Percentiles rank a stretch among this genome's conserved stretches.
These are phyloP conservation scores for Tipula helvola DNA, from an alignment of 2,888 invertebrate species.

Conservation along the genomic window DNA sequence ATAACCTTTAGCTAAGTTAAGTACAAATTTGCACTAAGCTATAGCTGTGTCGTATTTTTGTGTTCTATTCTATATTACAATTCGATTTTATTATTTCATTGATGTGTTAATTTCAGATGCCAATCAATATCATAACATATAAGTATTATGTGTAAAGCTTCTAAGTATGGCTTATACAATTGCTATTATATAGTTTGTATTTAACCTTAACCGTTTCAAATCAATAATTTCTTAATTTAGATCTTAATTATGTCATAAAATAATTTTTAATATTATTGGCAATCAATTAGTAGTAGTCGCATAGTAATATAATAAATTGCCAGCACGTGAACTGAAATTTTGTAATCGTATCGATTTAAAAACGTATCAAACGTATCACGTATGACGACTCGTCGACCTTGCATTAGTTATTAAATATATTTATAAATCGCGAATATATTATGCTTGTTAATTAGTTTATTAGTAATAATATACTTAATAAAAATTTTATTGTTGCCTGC, in stretches of 20 bases:
- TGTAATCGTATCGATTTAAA: too few species aligned
- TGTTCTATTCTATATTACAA: neutral
- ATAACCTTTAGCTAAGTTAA: neutral
- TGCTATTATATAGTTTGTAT: neutral
- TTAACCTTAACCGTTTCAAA: neutral
- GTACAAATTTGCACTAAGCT: neutral
- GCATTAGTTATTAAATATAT: neutral
- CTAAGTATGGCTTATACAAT: neutral
- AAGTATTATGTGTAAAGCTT: neutral
- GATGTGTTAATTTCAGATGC: neutral
- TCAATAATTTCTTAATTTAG: neutral
- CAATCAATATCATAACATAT: neutral
- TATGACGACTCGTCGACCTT: neutral
- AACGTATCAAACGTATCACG: neutral
- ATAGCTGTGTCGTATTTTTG: neutral
- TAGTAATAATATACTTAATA: neutral
- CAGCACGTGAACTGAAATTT: neutral
- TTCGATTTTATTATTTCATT: neutral
- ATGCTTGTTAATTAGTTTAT: neutral
- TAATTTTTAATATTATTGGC: neutral
- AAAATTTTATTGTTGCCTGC: neutral
- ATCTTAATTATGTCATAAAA: neutral
- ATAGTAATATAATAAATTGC: neutral
- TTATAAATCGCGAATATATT: neutral
- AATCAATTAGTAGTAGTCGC: neutral